phyloP scores from a whole-genome alignment of 2,797 vertebrate species.

The Podargus strigoides region DNA sequence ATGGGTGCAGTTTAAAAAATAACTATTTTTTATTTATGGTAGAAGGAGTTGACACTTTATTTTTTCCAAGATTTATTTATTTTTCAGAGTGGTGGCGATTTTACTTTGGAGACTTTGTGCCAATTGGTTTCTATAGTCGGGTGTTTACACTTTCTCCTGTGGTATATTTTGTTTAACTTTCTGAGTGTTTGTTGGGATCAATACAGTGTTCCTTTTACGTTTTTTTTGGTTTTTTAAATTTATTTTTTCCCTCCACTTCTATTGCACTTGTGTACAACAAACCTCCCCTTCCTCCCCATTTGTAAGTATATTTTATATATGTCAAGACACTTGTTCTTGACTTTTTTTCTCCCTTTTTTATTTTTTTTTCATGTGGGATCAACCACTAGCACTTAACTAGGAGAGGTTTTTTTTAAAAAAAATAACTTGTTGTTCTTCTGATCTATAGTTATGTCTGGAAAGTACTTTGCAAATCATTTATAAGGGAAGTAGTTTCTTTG shows the following conservation, averaged over 20 bases:
- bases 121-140: constrained; percentile 79
- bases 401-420: constrained; percentile 63
- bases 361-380: constrained; percentile 44
- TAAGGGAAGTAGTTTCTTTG: constrained; percentile 76
- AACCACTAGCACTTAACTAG: constrained; percentile 83
- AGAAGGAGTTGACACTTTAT: constrained; percentile 78
- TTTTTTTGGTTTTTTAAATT: neutral
- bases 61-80: constrained; percentile 79
- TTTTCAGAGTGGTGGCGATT: constrained; percentile 80
- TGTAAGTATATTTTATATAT: constrained; percentile 76
- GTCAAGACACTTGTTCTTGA: constrained; percentile 73
- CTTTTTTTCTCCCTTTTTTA: constrained; percentile 45
- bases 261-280: constrained; percentile 83
- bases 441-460: constrained; percentile 75
- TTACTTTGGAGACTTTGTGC: constrained; percentile 81
- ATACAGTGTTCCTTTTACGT: constrained; percentile 76
- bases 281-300: constrained; percentile 63
- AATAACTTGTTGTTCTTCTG: constrained; percentile 74
- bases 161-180: constrained; percentile 82
- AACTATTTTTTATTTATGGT: constrained; percentile 82
- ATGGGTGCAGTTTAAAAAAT: constrained; percentile 78
- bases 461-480: constrained; percentile 75
- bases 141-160: constrained; percentile 83
- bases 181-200: constrained; percentile 81
- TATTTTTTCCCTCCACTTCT: constrained; percentile 67